Evolutionary conservation across 2,113 vertebrate species (phyloP).

Genomic region (Salminus brasiliensis): DNA sequence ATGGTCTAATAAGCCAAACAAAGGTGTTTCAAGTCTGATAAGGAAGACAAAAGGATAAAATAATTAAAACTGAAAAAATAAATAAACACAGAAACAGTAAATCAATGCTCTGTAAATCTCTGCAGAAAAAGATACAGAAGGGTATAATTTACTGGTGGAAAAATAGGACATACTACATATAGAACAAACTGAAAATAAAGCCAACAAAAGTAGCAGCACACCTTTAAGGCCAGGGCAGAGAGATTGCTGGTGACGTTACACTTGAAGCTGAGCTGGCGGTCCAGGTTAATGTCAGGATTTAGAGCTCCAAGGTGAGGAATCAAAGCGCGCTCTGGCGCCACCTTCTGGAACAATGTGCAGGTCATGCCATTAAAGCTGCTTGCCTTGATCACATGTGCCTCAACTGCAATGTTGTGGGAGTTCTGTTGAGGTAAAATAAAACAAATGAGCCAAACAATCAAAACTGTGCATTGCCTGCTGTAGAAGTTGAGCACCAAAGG

Average conservation of each 20-base stretch:
- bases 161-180: not conserved
- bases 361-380: slow-evolving; percentile 93
- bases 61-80: no score
- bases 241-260: slow-evolving; percentile 93
- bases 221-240: slow-evolving; percentile 90
- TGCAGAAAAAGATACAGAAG: not conserved
- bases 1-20: not conserved
- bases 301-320: slow-evolving; percentile 77
- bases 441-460: not conserved
- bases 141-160: not conserved
- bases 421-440: slow-evolving; percentile 76
- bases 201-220: slow-evolving; percentile 49
- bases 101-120: not conserved
- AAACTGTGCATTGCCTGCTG: not conserved
- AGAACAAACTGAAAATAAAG: not conserved
- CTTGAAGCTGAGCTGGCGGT: slow-evolving; percentile 95
- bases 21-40: no score
- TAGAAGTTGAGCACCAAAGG: not conserved
- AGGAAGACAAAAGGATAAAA: no score
- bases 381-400: slow-evolving; percentile 88
- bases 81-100: not conserved
- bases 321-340: slow-evolving; percentile 80
- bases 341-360: slow-evolving; percentile 92
- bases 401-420: slow-evolving; percentile 94
- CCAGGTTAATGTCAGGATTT: slow-evolving; percentile 80